Evolutionary conservation across 2,113 vertebrate genomes (phyloP).

Genomic region (Cyphomyrus plagiostoma): DNA sequence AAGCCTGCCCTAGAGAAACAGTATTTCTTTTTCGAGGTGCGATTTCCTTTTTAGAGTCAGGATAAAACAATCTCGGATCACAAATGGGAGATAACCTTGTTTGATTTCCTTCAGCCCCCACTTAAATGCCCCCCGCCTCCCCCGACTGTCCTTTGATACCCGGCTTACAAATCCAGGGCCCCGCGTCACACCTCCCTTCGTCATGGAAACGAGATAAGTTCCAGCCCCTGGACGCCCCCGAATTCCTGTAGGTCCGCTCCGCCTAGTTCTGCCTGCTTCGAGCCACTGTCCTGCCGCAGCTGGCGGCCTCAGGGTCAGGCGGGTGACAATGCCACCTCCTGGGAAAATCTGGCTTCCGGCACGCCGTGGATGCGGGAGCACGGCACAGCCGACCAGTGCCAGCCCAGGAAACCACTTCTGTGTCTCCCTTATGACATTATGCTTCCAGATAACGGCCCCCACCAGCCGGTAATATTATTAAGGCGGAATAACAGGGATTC

Average conservation of each 20-base stretch:
- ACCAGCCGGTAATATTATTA: conserved; percentile 53
- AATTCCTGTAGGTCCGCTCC: neutral
- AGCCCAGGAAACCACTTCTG: conserved; percentile 24
- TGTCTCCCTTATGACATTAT: conserved; percentile 49
- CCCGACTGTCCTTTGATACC: neutral
- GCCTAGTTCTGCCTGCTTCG: neutral
- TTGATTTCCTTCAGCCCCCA: conserved; percentile 1
- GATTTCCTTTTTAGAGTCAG: neutral
- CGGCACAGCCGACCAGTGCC: conserved; percentile 21
- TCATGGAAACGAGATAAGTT: neutral
- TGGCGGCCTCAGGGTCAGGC: neutral
- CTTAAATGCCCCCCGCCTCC: neutral
- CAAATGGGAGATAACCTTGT: neutral
- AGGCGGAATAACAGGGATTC: conserved; percentile 46
- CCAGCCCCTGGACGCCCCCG: neutral
- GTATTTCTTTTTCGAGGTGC: neutral
- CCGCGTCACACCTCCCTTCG: neutral
- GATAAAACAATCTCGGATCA: conserved; percentile 7
- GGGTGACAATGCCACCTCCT: neutral
- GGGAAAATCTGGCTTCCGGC: neutral
- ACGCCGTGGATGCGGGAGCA: conserved; percentile 1
- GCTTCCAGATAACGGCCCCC: conserved; percentile 49
- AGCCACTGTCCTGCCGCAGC: too few species aligned
- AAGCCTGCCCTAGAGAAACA: conserved; percentile 4
- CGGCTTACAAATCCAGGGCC: neutral